A percentile compares a stretch with the other conserved stretches of the same genome.
Evolutionary conservation across 2,888 invertebrate species (phyloP).

Genomic region (Melanotus villosus): DNA sequence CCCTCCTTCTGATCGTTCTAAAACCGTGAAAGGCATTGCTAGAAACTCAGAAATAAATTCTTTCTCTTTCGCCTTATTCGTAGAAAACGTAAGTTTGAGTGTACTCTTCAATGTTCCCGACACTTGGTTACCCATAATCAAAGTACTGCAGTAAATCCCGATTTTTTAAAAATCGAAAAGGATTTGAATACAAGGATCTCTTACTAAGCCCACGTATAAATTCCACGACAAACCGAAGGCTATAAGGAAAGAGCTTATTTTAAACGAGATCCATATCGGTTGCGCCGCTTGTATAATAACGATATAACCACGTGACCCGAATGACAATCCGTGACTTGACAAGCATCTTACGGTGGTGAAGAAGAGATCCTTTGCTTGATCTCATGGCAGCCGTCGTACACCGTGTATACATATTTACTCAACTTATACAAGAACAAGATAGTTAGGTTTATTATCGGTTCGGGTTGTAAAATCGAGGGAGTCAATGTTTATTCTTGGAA

Average conservation of each 20-base stretch:
- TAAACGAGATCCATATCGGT: slow-evolving; percentile 46
- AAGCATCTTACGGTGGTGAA: slow-evolving; percentile 56
- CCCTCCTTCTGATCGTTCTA: neutral
- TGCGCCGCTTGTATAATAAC: slow-evolving; percentile 58
- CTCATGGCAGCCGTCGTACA: slow-evolving; percentile 25
- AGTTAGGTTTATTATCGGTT: slow-evolving; percentile 22
- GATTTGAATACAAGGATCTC: slow-evolving; percentile 18
- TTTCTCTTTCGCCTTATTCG: no score
- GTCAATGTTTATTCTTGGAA: neutral
- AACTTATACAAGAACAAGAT: neutral
- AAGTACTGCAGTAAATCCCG: neutral
- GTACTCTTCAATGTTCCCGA: no score
- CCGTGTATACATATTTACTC: slow-evolving; percentile 24
- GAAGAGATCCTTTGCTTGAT: slow-evolving; percentile 40
- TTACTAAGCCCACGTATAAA: slow-evolving; percentile 38
- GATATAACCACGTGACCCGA: slow-evolving; percentile 60
- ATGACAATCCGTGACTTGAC: slow-evolving; percentile 61
- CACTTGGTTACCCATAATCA: no score
- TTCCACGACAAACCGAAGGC: slow-evolving; percentile 39
- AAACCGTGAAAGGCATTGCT: no score
- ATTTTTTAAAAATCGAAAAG: neutral
- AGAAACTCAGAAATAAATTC: no score
- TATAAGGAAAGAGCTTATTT: slow-evolving; percentile 42
- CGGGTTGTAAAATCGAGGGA: neutral
- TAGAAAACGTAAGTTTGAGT: no score